Evolutionary conservation across 1,140 invertebrate genomes (phyloP).

Genomic region (Leptinotarsa undecemlineata): DNA sequence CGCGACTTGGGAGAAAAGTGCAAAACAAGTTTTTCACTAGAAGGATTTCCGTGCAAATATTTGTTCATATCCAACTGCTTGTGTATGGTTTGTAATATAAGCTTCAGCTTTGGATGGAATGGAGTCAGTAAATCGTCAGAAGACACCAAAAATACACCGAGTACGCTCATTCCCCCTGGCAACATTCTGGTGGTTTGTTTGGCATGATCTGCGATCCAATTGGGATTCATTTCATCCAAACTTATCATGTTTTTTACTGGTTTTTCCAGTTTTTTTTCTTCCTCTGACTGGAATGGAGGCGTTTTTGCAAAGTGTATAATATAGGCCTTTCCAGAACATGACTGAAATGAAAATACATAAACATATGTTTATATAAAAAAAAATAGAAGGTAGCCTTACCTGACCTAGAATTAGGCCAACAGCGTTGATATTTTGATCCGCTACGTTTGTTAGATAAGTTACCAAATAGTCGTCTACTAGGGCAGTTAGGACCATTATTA

Average conservation of each 20-base stretch:
- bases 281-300: slow-evolving; percentile 58
- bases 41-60: slow-evolving; percentile 63
- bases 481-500: slow-evolving; percentile 58
- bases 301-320: slow-evolving; percentile 74
- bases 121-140: slow-evolving; percentile 67
- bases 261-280: slow-evolving; percentile 48
- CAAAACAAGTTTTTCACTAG: slow-evolving; percentile 58
- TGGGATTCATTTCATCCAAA: slow-evolving; percentile 60
- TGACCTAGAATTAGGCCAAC: slow-evolving; percentile 71
- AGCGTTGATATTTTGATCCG: slow-evolving; percentile 59
- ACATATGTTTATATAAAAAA: slow-evolving; percentile 37
- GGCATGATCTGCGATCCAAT: slow-evolving; percentile 71
- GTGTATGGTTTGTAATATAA: slow-evolving; percentile 61
- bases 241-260: slow-evolving; percentile 42
- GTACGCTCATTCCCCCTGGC: slow-evolving; percentile 77
- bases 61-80: slow-evolving; percentile 61
- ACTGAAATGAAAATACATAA: slow-evolving; percentile 54
- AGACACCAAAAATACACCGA: slow-evolving; percentile 66
- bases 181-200: slow-evolving; percentile 78
- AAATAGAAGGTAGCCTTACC: slow-evolving; percentile 54
- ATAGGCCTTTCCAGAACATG: slow-evolving; percentile 66
- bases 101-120: slow-evolving; percentile 60
- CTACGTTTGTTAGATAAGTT: slow-evolving; percentile 56
- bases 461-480: slow-evolving; percentile 57
- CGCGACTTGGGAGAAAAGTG: slow-evolving; percentile 60